Evolutionary conservation across 2,888 invertebrate genomes (phyloP).

Genomic region (Andrena haemorrhoa): DNA sequence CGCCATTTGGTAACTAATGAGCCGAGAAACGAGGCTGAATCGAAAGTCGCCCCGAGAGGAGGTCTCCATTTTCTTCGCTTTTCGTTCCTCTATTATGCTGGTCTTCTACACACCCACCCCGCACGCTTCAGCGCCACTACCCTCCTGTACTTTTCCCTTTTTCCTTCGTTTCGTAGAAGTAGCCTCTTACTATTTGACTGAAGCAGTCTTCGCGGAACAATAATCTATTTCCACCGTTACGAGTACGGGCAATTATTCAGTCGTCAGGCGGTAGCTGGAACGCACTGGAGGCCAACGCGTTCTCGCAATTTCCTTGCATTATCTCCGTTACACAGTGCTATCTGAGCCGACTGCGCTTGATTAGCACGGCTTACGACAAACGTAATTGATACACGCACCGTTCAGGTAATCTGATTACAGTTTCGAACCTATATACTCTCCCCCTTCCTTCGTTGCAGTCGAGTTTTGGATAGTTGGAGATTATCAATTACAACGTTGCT

Average conservation of each 20-base stretch:
- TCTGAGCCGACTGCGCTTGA: slow-evolving; percentile 39
- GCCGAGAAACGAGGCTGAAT: no score
- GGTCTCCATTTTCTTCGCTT: no score
- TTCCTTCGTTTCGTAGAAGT: neutral
- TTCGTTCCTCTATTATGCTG: no score
- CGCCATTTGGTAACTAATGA: no score
- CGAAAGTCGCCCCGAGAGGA: no score
- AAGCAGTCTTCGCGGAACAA: slow-evolving; percentile 45
- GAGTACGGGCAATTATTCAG: slow-evolving; percentile 64
- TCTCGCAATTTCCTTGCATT: slow-evolving; percentile 42
- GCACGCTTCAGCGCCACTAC: no score
- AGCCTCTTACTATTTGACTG: neutral
- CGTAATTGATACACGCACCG: slow-evolving; percentile 41
- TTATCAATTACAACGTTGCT: neutral
- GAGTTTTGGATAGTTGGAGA: neutral
- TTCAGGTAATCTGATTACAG: slow-evolving; percentile 30
- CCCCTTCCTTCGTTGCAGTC: neutral
- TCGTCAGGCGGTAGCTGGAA: slow-evolving; percentile 52
- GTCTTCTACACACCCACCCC: no score
- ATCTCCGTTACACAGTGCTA: slow-evolving; percentile 30
- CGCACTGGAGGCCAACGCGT: slow-evolving; percentile 59
- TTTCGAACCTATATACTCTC: slow-evolving; percentile 13
- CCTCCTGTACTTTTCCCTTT: neutral
- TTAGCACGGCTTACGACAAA: slow-evolving; percentile 44
- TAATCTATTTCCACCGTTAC: slow-evolving; percentile 33